Base-by-base conservation (phyloP, 2,113 vertebrate species). In the Actinemys pallida region DNA sequence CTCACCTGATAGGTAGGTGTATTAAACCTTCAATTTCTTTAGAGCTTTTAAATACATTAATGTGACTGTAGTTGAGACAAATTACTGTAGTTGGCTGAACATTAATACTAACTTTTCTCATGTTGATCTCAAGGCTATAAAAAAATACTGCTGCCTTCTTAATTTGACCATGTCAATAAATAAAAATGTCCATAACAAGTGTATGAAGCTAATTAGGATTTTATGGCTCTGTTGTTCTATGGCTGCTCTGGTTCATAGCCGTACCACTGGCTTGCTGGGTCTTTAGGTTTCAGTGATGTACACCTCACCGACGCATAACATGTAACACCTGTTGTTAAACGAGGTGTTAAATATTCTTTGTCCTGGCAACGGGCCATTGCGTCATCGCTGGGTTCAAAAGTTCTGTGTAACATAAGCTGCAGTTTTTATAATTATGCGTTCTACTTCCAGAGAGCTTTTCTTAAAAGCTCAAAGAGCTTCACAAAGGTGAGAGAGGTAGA, bases 91-190 rank as follows among this genome's bases (percentile, higher is more conserved):
- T 5, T 49, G 69, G 57, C 54, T 86, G 87, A 93, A 54, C 45
- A 31, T 45, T 85, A 84, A 54, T 12, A 52, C 56, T 95, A 95
- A 97, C 94, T 97, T 96, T 95, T 85, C 95, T 95, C 59, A 90
- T 81, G 90, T 90, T 90, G 90, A 93, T 96, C 96, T 97, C 88
- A 88, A 93, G 84, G 81, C 94, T 96, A 90, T 94, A 95, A 96
- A 96, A 97, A 92, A 97, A 91, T 54, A 88, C 88, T 92, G 83
- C 93, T 96, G 94, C 95, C 94, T 87, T 54, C 88, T 95, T 97
- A 96, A 97, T 97, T 95, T 97, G 97, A 90, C 94, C 91, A 72
- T 84, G 90, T 97, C 95, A 94, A 97, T 96, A 97, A 97, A 97
- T 96, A 96, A 96, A 96, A 97, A 95, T 93, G 94, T 87, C 93